Percentiles rank a stretch among this genome's conserved stretches.
Conservation (phyloP, 2,113 vertebrate genomes). For the Microtus ochrogaster region DNA sequence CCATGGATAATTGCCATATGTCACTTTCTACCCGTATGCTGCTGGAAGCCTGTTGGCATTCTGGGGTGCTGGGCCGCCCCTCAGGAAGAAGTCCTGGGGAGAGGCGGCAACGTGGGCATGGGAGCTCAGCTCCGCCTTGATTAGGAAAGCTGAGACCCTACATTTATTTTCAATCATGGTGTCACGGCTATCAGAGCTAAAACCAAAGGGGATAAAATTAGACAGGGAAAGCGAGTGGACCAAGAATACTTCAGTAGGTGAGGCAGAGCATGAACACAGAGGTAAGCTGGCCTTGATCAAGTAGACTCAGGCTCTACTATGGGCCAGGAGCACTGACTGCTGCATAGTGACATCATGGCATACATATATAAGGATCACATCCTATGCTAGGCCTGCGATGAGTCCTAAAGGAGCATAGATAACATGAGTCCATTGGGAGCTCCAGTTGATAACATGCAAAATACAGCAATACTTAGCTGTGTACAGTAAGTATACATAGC, state of each 20-base stretch:
- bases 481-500: neutral
- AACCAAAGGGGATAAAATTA: neutral
- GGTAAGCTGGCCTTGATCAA: neutral
- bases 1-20: constrained; percentile 83
- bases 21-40: constrained; percentile 66
- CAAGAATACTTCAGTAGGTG: neutral
- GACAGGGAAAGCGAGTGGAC: neutral
- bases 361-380: neutral
- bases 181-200: neutral
- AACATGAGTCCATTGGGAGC: neutral
- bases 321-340: neutral
- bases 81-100: neutral
- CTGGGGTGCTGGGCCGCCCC: neutral
- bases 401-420: neutral
- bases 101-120: neutral
- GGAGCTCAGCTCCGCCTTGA: neutral
- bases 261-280: neutral
- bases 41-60: neutral
- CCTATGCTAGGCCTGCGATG: neutral
- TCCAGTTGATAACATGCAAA: neutral
- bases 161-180: neutral
- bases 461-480: neutral
- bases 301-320: neutral
- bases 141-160: neutral
- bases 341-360: neutral